phyloP scores from a whole-genome alignment of 2,113 vertebrate species.

The Sardina pilchardus region DNA sequence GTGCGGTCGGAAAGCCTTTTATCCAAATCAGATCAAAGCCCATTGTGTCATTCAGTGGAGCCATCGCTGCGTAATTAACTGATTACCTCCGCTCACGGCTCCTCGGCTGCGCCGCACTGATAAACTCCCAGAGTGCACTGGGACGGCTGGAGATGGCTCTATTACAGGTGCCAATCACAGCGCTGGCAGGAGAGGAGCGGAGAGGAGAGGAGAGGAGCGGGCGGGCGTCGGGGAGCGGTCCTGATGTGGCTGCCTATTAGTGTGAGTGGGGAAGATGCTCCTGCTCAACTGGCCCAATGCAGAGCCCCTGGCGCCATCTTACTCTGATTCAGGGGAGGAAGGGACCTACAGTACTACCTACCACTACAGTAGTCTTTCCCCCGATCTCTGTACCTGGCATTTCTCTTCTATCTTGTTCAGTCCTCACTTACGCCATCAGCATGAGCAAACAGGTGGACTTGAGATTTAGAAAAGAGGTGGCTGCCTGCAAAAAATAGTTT shows the following conservation, averaged over 20 bases:
- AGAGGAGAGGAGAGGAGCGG: conserved; percentile 7
- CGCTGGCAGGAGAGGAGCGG: conserved; percentile 42
- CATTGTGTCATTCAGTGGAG: conserved; percentile 14
- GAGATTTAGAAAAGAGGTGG: neutral
- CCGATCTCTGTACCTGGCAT: neutral
- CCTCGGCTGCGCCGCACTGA: conserved; percentile 42
- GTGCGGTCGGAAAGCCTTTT: conserved; percentile 7
- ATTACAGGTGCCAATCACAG: conserved; percentile 63
- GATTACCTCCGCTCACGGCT: conserved; percentile 36
- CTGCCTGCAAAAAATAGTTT: neutral
- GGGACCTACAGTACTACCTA: too few species aligned
- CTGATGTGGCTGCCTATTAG: conserved; percentile 60
- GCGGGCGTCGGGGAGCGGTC: conserved; percentile 46
- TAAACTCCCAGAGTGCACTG: conserved; percentile 57
- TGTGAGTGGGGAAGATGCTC: conserved; percentile 51
- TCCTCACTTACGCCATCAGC: conserved; percentile 22
- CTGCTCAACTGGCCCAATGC: neutral
- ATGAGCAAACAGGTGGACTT: neutral
- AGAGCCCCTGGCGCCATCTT: neutral
- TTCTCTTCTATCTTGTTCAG: neutral
- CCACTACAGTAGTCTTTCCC: neutral
- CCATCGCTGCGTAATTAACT: conserved; percentile 9
- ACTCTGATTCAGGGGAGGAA: neutral
- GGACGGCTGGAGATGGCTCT: conserved; percentile 56
- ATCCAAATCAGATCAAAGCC: neutral